These are phyloP conservation scores for Ciconia nigra DNA, from an alignment of 2,797 vertebrate genomes.

Conservation along the genomic window DNA sequence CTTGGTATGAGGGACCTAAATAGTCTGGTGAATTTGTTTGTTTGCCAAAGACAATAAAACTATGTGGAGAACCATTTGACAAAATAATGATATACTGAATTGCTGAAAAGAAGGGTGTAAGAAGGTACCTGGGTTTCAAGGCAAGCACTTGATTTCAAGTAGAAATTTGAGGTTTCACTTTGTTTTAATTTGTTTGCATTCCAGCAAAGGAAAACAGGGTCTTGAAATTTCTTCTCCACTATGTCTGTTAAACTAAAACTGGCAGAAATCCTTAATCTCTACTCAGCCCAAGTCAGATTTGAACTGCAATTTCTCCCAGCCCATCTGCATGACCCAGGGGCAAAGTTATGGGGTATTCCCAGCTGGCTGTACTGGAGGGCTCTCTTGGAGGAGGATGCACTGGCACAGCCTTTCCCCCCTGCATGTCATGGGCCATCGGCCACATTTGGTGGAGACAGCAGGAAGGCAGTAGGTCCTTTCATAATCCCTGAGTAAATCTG, in stretches of 20 bases:
- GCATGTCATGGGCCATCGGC: accelerated
- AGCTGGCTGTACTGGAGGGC: not conserved
- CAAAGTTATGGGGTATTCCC: not conserved
- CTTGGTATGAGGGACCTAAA: not conserved
- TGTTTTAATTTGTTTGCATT: not conserved
- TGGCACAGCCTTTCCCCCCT: not conserved
- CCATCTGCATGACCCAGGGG: not conserved
- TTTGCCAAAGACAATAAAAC: not conserved
- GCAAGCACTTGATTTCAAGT: not conserved
- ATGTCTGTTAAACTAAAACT: not conserved
- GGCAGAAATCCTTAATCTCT: not conserved
- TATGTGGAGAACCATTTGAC: not conserved
- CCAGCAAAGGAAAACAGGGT: not conserved
- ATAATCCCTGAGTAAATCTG: not conserved
- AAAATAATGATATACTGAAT: not conserved
- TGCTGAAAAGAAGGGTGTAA: not conserved
- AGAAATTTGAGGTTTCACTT: not conserved
- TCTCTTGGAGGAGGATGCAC: not conserved
- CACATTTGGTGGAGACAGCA: not conserved
- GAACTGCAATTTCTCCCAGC: not conserved
- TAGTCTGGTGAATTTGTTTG: not conserved
- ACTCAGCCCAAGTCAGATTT: not conserved
- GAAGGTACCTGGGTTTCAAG: not conserved
- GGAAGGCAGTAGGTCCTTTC: not conserved
- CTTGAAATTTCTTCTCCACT: not conserved